Conservation (phyloP, 2,888 invertebrate genomes). For the Drosophila colorata region DNA sequence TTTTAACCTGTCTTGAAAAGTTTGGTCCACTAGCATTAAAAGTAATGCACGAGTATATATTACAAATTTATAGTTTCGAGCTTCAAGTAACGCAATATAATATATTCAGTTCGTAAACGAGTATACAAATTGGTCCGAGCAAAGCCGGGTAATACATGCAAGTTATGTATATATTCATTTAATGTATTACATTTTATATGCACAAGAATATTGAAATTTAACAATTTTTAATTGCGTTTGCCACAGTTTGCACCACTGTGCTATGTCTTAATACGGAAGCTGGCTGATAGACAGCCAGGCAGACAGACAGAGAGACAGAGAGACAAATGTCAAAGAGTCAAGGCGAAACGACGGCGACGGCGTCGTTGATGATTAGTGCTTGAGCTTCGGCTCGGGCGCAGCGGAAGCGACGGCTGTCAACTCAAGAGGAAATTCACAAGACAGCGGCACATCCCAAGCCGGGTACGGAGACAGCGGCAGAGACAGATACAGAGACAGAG, state of each 20-base stretch:
- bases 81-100: no score
- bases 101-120: no score
- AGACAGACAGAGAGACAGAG: conserved; percentile 37
- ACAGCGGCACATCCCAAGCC: conserved; percentile 30
- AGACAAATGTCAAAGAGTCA: conserved; percentile 71
- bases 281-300: conserved; percentile 35
- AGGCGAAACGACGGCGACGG: conserved; percentile 47
- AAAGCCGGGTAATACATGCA: no score
- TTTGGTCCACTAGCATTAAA: no score
- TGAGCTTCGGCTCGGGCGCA: conserved; percentile 7
- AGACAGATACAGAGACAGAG: conserved; percentile 11
- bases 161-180: no score
- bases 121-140: no score
- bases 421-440: conserved; percentile 63
- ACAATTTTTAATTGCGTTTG: neutral
- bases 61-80: no score
- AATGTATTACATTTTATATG: no score
- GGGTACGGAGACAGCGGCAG: neutral
- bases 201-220: neutral
- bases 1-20: no score
- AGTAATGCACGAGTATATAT: no score
- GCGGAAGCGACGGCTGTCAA: conserved; percentile 59
- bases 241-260: conserved; percentile 27
- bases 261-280: conserved; percentile 46
- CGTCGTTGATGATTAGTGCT: conserved; percentile 68